These are phyloP conservation scores for Illadopsis cleaveri DNA, from an alignment of 2,113 vertebrate genomes.

Conservation along the genomic window DNA sequence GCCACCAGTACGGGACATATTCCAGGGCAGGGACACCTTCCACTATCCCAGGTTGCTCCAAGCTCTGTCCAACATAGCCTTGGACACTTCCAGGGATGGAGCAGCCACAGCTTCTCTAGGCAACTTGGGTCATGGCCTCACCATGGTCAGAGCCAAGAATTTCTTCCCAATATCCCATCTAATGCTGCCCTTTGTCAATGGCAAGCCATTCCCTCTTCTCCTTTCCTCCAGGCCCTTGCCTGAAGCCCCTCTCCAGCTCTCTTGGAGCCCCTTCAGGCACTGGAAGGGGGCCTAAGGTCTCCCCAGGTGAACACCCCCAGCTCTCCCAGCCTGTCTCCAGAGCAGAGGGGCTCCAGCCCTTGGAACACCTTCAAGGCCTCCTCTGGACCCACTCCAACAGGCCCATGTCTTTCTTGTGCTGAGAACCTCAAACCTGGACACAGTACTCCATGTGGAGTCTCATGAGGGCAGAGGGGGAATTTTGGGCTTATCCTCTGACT, in stretches of 20 bases:
- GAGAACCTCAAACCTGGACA: background rate
- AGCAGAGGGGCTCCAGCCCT: background rate
- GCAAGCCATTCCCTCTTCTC: background rate
- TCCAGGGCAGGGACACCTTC: background rate
- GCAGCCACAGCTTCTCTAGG: background rate
- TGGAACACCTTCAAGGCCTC: background rate
- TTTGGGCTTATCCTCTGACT: background rate
- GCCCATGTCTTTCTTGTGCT: background rate
- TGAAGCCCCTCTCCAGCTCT: background rate
- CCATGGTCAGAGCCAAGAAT: fast-evolving
- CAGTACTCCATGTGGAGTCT: background rate
- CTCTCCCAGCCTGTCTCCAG: background rate
- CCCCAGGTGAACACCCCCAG: background rate
- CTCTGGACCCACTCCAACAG: background rate
- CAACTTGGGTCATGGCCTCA: background rate
- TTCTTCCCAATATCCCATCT: background rate
- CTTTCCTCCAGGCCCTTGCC: background rate
- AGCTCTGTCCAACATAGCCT: fast-evolving
- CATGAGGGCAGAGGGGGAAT: background rate
- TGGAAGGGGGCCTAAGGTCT: background rate
- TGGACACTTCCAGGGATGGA: background rate
- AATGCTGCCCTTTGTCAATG: background rate
- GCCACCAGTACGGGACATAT: background rate
- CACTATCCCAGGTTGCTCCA: background rate
- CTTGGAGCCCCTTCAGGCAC: background rate